Percentiles rank a stretch among this genome's conserved stretches.
These are phyloP conservation scores for Platichthys flesus DNA, from an alignment of 2,113 vertebrate species.

Conservation along the genomic window DNA sequence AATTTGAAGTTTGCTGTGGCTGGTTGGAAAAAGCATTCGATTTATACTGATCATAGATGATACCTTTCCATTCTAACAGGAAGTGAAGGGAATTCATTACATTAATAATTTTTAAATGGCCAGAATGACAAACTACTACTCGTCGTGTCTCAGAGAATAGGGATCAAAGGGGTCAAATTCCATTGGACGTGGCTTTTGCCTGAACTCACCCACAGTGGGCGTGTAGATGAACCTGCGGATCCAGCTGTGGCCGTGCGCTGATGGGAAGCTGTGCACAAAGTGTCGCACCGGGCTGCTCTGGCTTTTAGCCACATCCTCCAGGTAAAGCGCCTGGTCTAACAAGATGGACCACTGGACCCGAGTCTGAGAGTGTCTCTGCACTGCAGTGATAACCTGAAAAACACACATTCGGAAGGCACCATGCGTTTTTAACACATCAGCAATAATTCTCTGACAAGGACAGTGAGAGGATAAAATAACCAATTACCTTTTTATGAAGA, in stretches of 20 bases:
- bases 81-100: too few species aligned
- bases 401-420: background rate
- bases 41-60: too few species aligned
- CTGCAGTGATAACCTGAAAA: constrained; percentile 89
- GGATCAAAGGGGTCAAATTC: background rate
- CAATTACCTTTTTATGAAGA: constrained; percentile 90
- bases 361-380: constrained; percentile 89
- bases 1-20: too few species aligned
- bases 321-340: constrained; percentile 89
- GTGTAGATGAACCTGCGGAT: constrained; percentile 87
- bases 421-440: background rate
- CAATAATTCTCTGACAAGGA: background rate
- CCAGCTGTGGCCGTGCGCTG: constrained; percentile 82
- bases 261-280: constrained; percentile 86
- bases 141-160: background rate
- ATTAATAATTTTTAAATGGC: too few species aligned
- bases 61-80: too few species aligned
- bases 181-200: background rate
- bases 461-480: background rate
- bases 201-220: constrained; percentile 87
- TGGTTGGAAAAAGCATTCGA: too few species aligned
- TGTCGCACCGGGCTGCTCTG: constrained; percentile 83
- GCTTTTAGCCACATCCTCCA: constrained; percentile 93
- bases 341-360: constrained; percentile 92
- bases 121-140: background rate